Percentiles rank a stretch among this genome's conserved stretches.
These are phyloP conservation scores for Elaeidobius kamerunicus DNA, from an alignment of 2,888 invertebrate genomes.

Conservation along the genomic window DNA sequence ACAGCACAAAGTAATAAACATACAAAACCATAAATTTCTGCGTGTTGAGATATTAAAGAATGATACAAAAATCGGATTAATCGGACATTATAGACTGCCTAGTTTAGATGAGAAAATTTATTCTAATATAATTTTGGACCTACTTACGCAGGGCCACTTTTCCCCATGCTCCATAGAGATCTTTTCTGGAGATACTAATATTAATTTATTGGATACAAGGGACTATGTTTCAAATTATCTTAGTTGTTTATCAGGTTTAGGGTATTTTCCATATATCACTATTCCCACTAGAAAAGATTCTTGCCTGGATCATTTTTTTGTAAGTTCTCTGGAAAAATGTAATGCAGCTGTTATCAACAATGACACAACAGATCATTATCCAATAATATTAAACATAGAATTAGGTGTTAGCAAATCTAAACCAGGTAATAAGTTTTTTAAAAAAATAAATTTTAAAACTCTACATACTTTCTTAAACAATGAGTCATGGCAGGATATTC, in stretches of 20 bases:
- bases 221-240: slow-evolving; percentile 3
- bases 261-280: slow-evolving; percentile 5
- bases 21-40: too few species aligned
- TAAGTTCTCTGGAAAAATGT: background rate
- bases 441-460: background rate
- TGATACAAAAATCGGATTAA: too few species aligned
- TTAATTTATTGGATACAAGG: too few species aligned
- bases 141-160: slow-evolving; percentile 5
- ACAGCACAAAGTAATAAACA: too few species aligned
- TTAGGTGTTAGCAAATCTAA: background rate
- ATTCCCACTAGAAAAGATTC: too few species aligned
- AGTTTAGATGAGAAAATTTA: too few species aligned
- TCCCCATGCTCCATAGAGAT: too few species aligned
- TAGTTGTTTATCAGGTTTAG: slow-evolving; percentile 2
- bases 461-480: background rate
- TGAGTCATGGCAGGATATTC: background rate
- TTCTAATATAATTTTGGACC: slow-evolving; percentile 6
- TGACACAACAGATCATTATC: slow-evolving; percentile 9
- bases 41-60: too few species aligned
- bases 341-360: slow-evolving; percentile 1
- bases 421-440: background rate
- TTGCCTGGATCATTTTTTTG: slow-evolving; percentile 5
- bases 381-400: slow-evolving; percentile 8
- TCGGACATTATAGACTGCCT: too few species aligned
- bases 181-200: too few species aligned